Evolutionary conservation across 2,888 invertebrate species (phyloP).

Genomic region (Phorcus lineatus): DNA sequence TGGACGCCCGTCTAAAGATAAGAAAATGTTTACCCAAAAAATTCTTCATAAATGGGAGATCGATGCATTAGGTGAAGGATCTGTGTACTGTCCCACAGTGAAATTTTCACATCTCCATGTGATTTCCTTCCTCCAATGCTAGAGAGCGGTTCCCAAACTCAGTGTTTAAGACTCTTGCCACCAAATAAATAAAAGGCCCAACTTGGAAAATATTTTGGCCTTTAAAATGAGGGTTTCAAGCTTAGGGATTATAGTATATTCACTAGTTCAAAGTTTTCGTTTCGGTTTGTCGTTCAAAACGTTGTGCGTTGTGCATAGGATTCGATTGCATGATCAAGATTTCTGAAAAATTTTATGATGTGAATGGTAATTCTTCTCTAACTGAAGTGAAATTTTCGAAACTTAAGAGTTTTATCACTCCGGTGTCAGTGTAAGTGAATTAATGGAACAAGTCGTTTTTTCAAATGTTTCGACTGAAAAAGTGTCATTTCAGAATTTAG

Average conservation of each 20-base stretch:
- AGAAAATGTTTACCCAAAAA: constrained; percentile 18
- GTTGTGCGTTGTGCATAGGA: background rate
- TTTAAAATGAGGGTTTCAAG: constrained; percentile 1
- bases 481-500: too few species aligned
- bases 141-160: background rate
- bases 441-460: background rate
- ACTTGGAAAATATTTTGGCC: constrained; percentile 11
- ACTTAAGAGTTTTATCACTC: background rate
- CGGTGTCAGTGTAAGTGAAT: background rate
- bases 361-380: background rate
- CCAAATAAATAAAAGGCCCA: constrained; percentile 12
- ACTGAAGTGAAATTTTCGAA: constrained; percentile 5
- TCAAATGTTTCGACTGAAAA: background rate
- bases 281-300: background rate
- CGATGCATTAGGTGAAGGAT: constrained; percentile 17
- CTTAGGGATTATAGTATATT: background rate
- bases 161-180: background rate
- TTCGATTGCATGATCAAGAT: background rate
- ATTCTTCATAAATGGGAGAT: constrained; percentile 27
- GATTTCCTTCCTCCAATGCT: constrained; percentile 20
- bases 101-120: constrained; percentile 18
- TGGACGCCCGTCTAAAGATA: background rate
- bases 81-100: constrained; percentile 13
- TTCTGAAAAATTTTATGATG: background rate
- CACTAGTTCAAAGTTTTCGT: background rate